Evolutionary conservation across 2,888 invertebrate genomes (phyloP).

Genomic region (Himalopsyche tibetana): DNA sequence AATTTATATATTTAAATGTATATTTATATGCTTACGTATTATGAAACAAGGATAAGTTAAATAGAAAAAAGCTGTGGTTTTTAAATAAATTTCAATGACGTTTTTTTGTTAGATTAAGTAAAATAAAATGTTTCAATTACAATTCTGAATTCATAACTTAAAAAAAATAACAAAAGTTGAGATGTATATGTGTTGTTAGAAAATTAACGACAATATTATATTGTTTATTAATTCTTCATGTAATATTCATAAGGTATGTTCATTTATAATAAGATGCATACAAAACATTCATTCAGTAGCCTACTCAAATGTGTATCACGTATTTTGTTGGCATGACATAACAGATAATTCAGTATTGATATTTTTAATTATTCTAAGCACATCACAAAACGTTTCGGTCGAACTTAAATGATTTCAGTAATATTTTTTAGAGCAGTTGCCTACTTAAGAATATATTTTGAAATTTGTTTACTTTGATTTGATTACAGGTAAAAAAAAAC

Average conservation of each 20-base stretch:
- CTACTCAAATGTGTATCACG: slow-evolving; percentile 25
- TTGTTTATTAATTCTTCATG: slow-evolving; percentile 1
- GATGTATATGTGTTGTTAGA: too few species aligned
- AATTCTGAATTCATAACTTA: too few species aligned
- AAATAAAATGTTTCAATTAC: too few species aligned
- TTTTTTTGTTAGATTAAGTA: too few species aligned
- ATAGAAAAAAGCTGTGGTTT: too few species aligned
- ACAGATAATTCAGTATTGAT: slow-evolving; percentile 29
- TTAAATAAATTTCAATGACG: too few species aligned
- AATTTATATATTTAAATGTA: too few species aligned
- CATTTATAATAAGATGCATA: slow-evolving; percentile 22
- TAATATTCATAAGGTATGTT: slow-evolving; percentile 19
- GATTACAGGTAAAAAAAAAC: too few species aligned
- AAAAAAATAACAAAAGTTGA: too few species aligned
- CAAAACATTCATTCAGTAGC: slow-evolving; percentile 6
- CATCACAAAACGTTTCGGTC: background rate
- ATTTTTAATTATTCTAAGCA: slow-evolving; percentile 27
- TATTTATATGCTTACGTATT: too few species aligned
- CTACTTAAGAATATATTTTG: background rate
- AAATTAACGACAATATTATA: too few species aligned
- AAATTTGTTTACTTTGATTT: background rate
- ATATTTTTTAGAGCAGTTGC: slow-evolving; percentile 15
- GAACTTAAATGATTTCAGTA: background rate
- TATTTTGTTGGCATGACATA: background rate
- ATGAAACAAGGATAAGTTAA: too few species aligned